These are phyloP conservation scores for Orthonychiurus folsomi DNA, from an alignment of 2,888 invertebrate genomes.

Conservation along the genomic window DNA sequence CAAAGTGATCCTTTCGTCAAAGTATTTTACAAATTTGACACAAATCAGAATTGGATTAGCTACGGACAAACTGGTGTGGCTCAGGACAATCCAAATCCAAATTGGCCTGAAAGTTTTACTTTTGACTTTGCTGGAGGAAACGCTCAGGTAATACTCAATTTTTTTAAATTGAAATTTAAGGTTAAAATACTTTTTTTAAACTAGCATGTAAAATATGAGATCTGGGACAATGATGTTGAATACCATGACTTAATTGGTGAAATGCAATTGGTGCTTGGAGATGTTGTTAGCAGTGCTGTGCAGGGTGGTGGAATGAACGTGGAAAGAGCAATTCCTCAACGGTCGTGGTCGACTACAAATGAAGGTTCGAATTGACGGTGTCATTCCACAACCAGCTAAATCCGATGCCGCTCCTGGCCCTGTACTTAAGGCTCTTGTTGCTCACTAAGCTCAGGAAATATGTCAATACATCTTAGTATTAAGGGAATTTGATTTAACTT, in stretches of 20 bases:
- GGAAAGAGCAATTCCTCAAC: background rate
- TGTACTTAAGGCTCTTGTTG: too few relatives aligned
- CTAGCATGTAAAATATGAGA: background rate
- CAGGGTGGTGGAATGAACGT: background rate
- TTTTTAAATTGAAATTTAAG: too few relatives aligned
- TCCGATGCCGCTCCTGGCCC: too few relatives aligned
- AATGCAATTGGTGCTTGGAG: background rate
- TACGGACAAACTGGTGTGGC: background rate
- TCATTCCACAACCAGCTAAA: background rate
- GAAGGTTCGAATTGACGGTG: background rate
- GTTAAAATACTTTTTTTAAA: background rate
- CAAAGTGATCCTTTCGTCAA: background rate
- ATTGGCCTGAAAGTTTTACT: background rate
- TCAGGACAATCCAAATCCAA: background rate
- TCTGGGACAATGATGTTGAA: background rate
- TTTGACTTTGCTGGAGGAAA: constrained; percentile 2
- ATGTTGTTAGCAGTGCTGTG: background rate
- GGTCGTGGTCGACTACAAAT: background rate
- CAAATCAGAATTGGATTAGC: background rate
- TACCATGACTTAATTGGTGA: background rate
- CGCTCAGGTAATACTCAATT: background rate
- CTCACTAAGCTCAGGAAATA: too few relatives aligned
- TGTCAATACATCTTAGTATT: too few relatives aligned
- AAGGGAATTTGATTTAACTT: too few relatives aligned
- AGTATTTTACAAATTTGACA: constrained; percentile 4